These are phyloP conservation scores for Pontoporia blainvillei DNA, from an alignment of 2,113 vertebrate species.

Conservation along the genomic window DNA sequence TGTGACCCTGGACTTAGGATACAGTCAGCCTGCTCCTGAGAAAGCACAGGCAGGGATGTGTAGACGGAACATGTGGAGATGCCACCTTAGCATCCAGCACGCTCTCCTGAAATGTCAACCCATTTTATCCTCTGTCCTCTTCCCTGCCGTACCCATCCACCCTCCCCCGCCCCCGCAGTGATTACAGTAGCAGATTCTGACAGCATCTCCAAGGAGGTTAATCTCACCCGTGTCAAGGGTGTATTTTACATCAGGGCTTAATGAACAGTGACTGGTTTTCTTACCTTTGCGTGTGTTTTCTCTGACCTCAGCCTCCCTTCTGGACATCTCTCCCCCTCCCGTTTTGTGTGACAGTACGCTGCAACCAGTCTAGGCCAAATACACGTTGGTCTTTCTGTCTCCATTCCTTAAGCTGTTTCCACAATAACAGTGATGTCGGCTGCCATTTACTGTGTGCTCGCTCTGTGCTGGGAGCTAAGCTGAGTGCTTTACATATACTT, in stretches of 20 bases:
- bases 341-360: background rate
- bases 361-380: background rate
- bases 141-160: background rate
- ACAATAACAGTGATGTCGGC: background rate
- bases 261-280: background rate
- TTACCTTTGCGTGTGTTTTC: background rate
- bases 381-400: background rate
- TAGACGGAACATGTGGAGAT: background rate
- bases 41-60: background rate
- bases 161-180: fast-evolving
- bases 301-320: background rate
- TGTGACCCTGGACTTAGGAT: background rate
- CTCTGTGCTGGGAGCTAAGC: background rate
- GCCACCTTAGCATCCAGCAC: background rate
- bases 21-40: background rate
- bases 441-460: background rate
- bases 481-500: background rate
- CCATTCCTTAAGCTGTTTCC: background rate
- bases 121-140: background rate
- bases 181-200: background rate
- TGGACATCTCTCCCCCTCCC: background rate
- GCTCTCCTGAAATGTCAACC: background rate
- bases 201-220: background rate
- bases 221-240: background rate
- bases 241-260: background rate